phyloP scores from a whole-genome alignment of 2,888 invertebrate species.

The Diplolepis rosae region DNA sequence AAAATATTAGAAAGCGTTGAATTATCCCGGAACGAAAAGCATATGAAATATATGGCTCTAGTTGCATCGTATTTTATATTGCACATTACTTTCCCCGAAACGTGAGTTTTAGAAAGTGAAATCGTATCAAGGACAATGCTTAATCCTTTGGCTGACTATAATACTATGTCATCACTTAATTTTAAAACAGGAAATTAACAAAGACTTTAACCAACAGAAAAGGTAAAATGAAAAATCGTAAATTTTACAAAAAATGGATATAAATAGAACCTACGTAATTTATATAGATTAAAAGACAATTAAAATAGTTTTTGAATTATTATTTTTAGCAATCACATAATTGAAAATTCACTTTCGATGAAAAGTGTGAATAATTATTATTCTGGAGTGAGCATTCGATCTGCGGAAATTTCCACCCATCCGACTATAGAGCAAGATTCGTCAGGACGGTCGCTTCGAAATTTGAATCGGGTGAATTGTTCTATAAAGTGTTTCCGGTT shows the following conservation, averaged over 20 bases:
- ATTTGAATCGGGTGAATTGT: neutral
- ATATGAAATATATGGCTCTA: neutral
- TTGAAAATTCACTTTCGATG: neutral
- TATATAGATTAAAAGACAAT: neutral
- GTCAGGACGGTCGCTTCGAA: neutral
- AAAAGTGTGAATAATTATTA: neutral
- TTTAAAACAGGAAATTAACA: neutral
- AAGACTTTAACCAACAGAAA: neutral
- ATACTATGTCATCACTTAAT: neutral
- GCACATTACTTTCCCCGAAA: neutral
- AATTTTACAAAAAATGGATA: too few species aligned
- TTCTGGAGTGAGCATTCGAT: neutral
- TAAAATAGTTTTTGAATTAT: neutral
- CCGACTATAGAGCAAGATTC: neutral
- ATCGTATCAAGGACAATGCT: neutral
- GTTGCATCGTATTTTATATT: neutral
- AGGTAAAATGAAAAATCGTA: too few species aligned
- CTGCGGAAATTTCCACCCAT: slow-evolving; percentile 7
- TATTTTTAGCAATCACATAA: neutral
- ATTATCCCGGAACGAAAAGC: too few species aligned
- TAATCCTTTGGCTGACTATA: neutral
- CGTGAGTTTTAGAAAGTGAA: neutral
- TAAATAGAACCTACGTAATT: too few species aligned
- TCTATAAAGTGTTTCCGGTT: neutral
- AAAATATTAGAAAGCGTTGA: neutral